phyloP scores from a whole-genome alignment of 1,140 invertebrate species.

The Ips nitidus region DNA sequence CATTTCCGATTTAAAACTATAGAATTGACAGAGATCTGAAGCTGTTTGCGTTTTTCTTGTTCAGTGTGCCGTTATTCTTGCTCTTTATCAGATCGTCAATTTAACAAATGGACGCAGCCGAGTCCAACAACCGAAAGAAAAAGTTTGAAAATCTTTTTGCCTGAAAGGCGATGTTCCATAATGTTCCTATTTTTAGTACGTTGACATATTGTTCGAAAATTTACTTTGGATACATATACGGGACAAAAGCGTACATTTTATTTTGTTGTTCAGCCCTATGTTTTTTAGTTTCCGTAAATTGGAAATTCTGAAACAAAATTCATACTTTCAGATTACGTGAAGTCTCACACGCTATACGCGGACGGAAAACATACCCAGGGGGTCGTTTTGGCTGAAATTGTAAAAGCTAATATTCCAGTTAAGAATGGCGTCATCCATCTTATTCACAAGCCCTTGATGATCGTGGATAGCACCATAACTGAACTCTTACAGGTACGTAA shows the following conservation, averaged over 20 bases:
- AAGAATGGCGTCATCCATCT: slow-evolving; percentile 90
- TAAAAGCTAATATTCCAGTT: slow-evolving; percentile 89
- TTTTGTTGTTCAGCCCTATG: background rate
- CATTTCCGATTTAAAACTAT: too few species aligned
- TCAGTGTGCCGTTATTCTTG: too few species aligned
- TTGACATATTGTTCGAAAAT: slow-evolving; percentile 8
- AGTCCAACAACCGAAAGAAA: slow-evolving; percentile 2
- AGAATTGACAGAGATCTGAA: too few species aligned
- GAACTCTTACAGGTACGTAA: slow-evolving; percentile 78
- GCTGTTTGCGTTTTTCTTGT: too few species aligned
- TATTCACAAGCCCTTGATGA: slow-evolving; percentile 86
- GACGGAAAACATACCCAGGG: slow-evolving; percentile 74
- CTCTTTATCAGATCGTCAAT: slow-evolving; percentile 17
- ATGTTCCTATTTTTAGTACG: slow-evolving; percentile 7
- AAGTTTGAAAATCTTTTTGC: slow-evolving; percentile 13
- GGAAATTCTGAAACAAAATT: background rate
- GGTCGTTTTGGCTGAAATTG: slow-evolving; percentile 82
- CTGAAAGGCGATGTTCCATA: slow-evolving; percentile 8
- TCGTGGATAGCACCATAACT: slow-evolving; percentile 80
- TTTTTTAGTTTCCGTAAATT: background rate
- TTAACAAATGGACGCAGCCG: slow-evolving; percentile 12
- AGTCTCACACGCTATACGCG: slow-evolving; percentile 81
- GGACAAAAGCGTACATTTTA: slow-evolving; percentile 2
- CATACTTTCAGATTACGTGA: slow-evolving; percentile 71
- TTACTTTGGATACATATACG: background rate